A percentile compares a stretch with the other conserved stretches of the same genome.
These are phyloP conservation scores for Hippoglossus hippoglossus DNA, from an alignment of 2,797 vertebrate species.

Conservation along the genomic window DNA sequence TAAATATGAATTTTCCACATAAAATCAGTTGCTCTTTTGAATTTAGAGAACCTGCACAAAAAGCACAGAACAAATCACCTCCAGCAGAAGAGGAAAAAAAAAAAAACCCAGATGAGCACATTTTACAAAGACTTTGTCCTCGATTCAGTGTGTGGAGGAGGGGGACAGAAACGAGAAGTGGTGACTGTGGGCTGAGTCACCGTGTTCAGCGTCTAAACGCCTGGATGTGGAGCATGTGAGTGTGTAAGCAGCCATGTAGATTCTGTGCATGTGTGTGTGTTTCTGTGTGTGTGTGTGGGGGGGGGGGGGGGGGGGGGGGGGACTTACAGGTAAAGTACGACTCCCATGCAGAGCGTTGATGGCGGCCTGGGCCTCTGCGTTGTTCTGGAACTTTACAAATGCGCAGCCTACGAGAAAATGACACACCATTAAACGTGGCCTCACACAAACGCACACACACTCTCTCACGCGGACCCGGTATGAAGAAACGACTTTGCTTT, in stretches of 20 bases:
- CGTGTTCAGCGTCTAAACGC: slow-evolving; percentile 54
- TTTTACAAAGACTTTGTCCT: slow-evolving; percentile 16
- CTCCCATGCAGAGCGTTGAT: slow-evolving; percentile 85
- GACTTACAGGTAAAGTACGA: slow-evolving; percentile 83
- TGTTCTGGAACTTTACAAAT: slow-evolving; percentile 95
- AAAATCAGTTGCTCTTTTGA: not conserved
- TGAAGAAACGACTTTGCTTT: slow-evolving; percentile 68
- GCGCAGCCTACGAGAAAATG: slow-evolving; percentile 86
- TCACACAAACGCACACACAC: slow-evolving; percentile 38
- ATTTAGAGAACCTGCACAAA: not conserved
- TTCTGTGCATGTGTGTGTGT: slow-evolving; percentile 7
- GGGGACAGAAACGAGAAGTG: slow-evolving; percentile 62
- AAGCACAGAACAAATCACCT: slow-evolving; percentile 7
- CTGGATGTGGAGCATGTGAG: slow-evolving; percentile 61
- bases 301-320: not conserved
- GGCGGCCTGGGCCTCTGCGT: slow-evolving; percentile 84
- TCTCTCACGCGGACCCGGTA: slow-evolving; percentile 26
- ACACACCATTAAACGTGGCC: slow-evolving; percentile 58
- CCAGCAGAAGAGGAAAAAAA: slow-evolving; percentile 1
- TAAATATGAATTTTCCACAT: not conserved
- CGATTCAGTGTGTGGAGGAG: slow-evolving; percentile 38
- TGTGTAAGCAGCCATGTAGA: slow-evolving; percentile 2
- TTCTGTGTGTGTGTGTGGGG: slow-evolving; percentile 11
- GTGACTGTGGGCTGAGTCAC: slow-evolving; percentile 74
- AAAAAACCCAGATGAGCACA: not conserved